A percentile compares a stretch with the other conserved stretches of the same genome.
Evolutionary conservation across 2,888 invertebrate species (phyloP).

Genomic region (Polia nebulosa): DNA sequence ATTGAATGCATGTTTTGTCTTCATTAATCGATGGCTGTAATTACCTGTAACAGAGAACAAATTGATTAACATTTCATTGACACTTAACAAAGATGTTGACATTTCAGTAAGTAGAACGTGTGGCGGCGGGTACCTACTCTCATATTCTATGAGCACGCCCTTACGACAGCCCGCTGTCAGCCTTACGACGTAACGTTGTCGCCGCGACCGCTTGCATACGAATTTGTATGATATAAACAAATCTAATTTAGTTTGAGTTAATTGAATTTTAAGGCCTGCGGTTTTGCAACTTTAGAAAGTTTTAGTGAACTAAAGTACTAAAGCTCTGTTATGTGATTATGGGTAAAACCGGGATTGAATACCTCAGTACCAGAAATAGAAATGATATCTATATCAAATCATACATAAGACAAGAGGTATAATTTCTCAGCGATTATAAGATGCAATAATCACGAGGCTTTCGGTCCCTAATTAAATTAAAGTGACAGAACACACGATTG

Average conservation of each 20-base stretch:
- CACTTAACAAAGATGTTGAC: slow-evolving; percentile 73
- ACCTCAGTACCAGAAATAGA: neutral
- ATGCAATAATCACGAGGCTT: neutral
- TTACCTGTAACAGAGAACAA: slow-evolving; percentile 82
- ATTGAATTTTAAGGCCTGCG: slow-evolving; percentile 29
- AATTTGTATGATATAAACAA: slow-evolving; percentile 53
- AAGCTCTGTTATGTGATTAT: neutral
- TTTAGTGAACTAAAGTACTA: neutral
- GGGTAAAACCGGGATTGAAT: neutral
- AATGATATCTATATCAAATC: neutral
- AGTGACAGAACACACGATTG: neutral
- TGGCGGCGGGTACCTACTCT: slow-evolving; percentile 60
- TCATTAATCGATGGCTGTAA: slow-evolving; percentile 50
- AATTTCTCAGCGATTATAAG: neutral
- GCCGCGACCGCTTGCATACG: slow-evolving; percentile 66
- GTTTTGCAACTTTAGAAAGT: slow-evolving; percentile 37
- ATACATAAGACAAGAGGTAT: neutral
- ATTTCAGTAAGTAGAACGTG: slow-evolving; percentile 80
- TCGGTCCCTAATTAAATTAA: slow-evolving; percentile 4
- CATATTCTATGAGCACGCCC: slow-evolving; percentile 79
- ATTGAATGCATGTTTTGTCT: slow-evolving; percentile 25
- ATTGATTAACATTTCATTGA: slow-evolving; percentile 73
- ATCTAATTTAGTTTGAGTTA: slow-evolving; percentile 52
- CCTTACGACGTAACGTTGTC: slow-evolving; percentile 78
- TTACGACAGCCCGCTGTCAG: slow-evolving; percentile 76